Percentiles rank a stretch among this genome's conserved stretches.
These are phyloP conservation scores for Andrena camellia DNA, from an alignment of 2,888 invertebrate genomes.

Conservation along the genomic window DNA sequence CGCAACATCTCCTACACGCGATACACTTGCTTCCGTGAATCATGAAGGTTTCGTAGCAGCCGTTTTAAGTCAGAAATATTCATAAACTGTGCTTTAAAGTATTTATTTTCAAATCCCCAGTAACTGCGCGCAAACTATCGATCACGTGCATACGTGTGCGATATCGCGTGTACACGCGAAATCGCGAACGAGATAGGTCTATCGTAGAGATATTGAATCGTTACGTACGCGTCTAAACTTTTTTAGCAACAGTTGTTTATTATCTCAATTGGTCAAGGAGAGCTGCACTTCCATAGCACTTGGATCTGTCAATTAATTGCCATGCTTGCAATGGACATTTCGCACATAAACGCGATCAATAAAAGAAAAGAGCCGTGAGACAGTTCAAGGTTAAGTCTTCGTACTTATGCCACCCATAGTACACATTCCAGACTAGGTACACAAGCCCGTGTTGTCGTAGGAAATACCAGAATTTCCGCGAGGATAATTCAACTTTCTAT, in stretches of 20 bases:
- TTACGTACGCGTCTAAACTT: no score
- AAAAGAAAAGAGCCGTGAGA: constrained; percentile 36
- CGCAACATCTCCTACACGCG: no score
- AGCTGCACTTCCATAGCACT: neutral
- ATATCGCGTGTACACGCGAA: neutral
- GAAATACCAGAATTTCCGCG: neutral
- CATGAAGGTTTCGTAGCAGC: no score
- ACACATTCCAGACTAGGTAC: neutral
- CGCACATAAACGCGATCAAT: constrained; percentile 32
- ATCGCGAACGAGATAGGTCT: neutral
- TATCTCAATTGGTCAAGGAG: neutral
- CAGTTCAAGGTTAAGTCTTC: constrained; percentile 35
- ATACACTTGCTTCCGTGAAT: no score
- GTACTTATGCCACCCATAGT: constrained; percentile 2
- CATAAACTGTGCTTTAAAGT: neutral
- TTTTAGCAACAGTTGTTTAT: neutral
- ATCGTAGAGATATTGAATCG: neutral
- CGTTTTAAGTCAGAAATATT: neutral
- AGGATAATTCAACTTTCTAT: neutral
- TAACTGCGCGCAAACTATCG: constrained; percentile 20
- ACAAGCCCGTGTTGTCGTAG: neutral
- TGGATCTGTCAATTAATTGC: neutral
- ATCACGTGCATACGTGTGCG: neutral
- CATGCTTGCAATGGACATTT: neutral
- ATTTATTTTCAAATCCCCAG: constrained; percentile 5